Percentiles rank a stretch among this genome's conserved stretches.
Conservation (phyloP, 2,797 vertebrate genomes). For the Trichosurus vulpecula region DNA sequence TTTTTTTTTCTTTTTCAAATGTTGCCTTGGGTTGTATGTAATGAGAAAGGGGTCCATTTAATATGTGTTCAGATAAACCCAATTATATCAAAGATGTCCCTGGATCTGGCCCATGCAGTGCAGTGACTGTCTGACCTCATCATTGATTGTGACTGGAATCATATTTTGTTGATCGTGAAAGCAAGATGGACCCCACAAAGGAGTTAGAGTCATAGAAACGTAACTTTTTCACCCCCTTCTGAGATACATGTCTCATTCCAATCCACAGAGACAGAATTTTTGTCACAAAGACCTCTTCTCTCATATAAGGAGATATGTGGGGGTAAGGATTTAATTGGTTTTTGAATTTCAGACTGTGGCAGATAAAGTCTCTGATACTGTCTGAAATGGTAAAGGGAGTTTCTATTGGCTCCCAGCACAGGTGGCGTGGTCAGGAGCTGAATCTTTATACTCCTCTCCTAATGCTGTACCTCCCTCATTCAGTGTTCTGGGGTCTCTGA, state of each 20-base stretch:
- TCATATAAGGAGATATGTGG: not conserved
- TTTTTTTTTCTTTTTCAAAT: too few relatives aligned
- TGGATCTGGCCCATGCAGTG: too few relatives aligned
- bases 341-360: not conserved
- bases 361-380: not conserved
- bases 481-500: not conserved
- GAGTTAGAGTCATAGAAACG: too few relatives aligned
- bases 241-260: not conserved
- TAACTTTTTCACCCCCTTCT: too few relatives aligned
- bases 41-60: too few relatives aligned
- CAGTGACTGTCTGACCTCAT: too few relatives aligned
- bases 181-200: too few relatives aligned
- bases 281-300: not conserved
- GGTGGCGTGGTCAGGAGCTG: not conserved
- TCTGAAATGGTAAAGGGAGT: not conserved
- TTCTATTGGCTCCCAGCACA: not conserved
- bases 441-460: not conserved
- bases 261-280: not conserved
- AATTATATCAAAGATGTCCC: too few relatives aligned
- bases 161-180: too few relatives aligned
- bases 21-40: too few relatives aligned
- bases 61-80: too few relatives aligned
- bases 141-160: too few relatives aligned
- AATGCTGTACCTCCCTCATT: not conserved
- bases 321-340: not conserved